These are phyloP conservation scores for Drosophila prostipennis DNA, from an alignment of 2,888 invertebrate species.

Conservation along the genomic window DNA sequence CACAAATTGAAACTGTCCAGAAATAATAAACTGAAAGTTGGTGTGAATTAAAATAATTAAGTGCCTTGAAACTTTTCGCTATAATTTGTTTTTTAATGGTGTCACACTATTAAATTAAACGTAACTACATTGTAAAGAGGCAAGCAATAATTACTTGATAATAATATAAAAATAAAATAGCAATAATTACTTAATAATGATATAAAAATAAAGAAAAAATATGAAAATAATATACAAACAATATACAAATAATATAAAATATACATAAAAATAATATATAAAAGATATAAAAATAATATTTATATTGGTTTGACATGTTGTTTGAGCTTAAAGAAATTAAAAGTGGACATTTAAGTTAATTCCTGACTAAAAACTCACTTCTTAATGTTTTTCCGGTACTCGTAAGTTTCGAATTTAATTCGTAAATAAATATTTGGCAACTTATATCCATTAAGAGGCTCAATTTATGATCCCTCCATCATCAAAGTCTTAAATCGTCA, in stretches of 20 bases:
- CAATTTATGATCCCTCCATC: neutral
- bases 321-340: too few relatives aligned
- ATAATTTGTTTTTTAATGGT: neutral
- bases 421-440: constrained; percentile 9
- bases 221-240: too few relatives aligned
- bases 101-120: neutral
- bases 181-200: too few relatives aligned
- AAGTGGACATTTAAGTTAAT: too few relatives aligned
- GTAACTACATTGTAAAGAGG: neutral
- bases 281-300: too few relatives aligned
- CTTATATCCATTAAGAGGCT: neutral
- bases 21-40: constrained; percentile 9
- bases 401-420: constrained; percentile 3
- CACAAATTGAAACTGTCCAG: constrained; percentile 12
- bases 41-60: constrained; percentile 7
- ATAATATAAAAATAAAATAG: too few relatives aligned
- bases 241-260: too few relatives aligned
- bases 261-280: neutral
- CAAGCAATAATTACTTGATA: neutral
- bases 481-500: constrained; percentile 3
- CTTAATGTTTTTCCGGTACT: too few relatives aligned
- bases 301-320: too few relatives aligned
- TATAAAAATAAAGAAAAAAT: too few relatives aligned
- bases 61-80: neutral
- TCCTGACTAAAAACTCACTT: too few relatives aligned